Conservation (phyloP, 2,797 vertebrate genomes). For the Myoxocephalus aenaeus region DNA sequence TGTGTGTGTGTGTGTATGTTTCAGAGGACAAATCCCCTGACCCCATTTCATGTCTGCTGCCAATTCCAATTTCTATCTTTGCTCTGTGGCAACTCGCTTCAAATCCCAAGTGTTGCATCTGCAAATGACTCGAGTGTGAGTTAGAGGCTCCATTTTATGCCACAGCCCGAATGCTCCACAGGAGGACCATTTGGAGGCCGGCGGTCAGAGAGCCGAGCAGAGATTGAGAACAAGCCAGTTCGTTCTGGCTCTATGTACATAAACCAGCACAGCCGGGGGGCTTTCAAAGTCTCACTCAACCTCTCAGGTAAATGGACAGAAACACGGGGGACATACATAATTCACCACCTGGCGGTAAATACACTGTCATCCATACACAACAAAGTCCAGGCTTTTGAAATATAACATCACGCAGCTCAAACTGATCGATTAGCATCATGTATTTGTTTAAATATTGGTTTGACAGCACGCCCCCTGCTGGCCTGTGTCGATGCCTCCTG, state of each 20-base stretch:
- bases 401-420: conserved; percentile 30
- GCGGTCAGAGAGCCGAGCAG: conserved; percentile 63
- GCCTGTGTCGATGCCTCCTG: conserved; percentile 74
- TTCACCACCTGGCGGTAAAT: conserved; percentile 58
- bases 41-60: conserved; percentile 82
- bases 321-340: conserved; percentile 64
- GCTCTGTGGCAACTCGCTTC: conserved; percentile 75
- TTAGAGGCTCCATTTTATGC: conserved; percentile 90
- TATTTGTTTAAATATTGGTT: conserved; percentile 15
- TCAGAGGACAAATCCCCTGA: conserved; percentile 75
- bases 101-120: conserved; percentile 86
- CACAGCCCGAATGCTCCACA: conserved; percentile 80
- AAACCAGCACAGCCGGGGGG: conserved; percentile 73
- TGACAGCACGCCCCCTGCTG: conserved; percentile 81
- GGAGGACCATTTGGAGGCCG: conserved; percentile 79
- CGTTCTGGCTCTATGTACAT: conserved; percentile 67
- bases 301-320: conserved; percentile 61
- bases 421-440: conserved; percentile 19
- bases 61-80: conserved; percentile 85
- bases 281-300: conserved; percentile 30
- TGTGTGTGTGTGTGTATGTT: conserved; percentile 25
- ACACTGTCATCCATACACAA: conserved; percentile 44
- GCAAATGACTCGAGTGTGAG: conserved; percentile 83
- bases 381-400: conserved; percentile 32
- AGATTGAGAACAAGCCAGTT: conserved; percentile 76